Base-by-base conservation (phyloP, 2,888 invertebrate genomes). In the Thyatira batis region DNA sequence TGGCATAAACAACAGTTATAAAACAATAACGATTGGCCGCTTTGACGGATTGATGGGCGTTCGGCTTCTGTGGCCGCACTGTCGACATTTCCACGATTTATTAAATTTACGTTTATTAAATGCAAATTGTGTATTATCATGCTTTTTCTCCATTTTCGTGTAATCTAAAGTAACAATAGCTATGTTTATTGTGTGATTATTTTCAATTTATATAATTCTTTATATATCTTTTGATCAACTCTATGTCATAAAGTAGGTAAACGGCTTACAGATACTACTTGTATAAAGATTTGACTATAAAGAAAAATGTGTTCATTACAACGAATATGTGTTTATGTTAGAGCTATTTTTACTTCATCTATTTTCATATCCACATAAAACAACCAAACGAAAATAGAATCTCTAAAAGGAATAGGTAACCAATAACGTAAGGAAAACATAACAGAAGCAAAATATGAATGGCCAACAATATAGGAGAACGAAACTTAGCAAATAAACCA, bases 1-100 rank as follows among this genome's bases (percentile, higher is more conserved):
- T 23, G 33, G 51, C 44, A 54, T 44, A 55, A 55, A 55, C 55
- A 52, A 52, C 51, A 55, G 51, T 54, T 50, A 27, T 54, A 54
- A 52, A 52, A 49, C 45, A 55, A 55, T 55, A 45, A 55, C 21
- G 49, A 49, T 52, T 33, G 49, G 30, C 48, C 43, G 8, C 50
- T 27, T 51, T 28, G 49, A 33, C 51, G 48, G 11, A 51, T 51
- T 48, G 49, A 51, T 48, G 51, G 21, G 48, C 17, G 39, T 39
- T 39, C 39, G 17, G 17, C 8, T 27, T 27, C 27, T 27, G 48
- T 27, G 27, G 39, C 13, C 39, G 17, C 39, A 20, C 23, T 48
- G 48, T 48, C 28, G 48, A 48, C 48, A 11, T 48, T 28, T 23
- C 27, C 27, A 27, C 27, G 28, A 48, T 48, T 48, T 48, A 48